These are phyloP conservation scores for Notodonta dromedarius DNA, from an alignment of 2,888 invertebrate genomes.

Conservation along the genomic window DNA sequence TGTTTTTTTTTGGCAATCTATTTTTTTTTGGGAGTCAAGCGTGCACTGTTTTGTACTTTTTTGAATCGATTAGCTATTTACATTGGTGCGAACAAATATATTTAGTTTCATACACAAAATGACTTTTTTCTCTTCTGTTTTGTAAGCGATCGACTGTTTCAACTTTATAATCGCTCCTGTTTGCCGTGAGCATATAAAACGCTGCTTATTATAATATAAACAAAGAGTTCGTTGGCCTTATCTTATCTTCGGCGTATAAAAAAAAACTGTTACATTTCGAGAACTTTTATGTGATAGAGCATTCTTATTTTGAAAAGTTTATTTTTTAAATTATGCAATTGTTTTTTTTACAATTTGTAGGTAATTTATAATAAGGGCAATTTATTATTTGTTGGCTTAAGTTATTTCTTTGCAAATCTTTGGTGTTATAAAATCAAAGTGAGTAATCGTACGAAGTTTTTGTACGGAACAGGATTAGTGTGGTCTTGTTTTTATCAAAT, in stretches of 20 bases:
- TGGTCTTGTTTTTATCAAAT: slow-evolving; percentile 26
- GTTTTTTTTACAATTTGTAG: no score
- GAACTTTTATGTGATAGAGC: not conserved
- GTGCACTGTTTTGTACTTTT: no score
- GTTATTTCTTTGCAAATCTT: slow-evolving; percentile 26
- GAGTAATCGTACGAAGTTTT: slow-evolving; percentile 12
- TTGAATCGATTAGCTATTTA: no score
- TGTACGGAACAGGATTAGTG: slow-evolving; percentile 10
- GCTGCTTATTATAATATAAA: not conserved
- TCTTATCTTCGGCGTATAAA: not conserved
- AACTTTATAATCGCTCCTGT: not conserved
- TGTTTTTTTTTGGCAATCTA: no score
- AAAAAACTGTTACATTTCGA: slow-evolving; percentile 1
- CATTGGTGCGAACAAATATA: no score
- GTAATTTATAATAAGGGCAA: no score
- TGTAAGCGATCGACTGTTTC: not conserved
- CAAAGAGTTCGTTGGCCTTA: slow-evolving; percentile 6
- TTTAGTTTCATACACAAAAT: no score
- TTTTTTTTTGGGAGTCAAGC: no score
- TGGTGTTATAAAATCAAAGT: slow-evolving; percentile 27
- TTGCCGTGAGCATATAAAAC: not conserved
- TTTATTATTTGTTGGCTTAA: not conserved
- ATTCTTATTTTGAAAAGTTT: slow-evolving; percentile 2
- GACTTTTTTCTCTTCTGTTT: not conserved
- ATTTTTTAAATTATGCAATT: not conserved